Evolutionary conservation across 2,888 invertebrate genomes (phyloP).

Genomic region (Apotomis turbidana): DNA sequence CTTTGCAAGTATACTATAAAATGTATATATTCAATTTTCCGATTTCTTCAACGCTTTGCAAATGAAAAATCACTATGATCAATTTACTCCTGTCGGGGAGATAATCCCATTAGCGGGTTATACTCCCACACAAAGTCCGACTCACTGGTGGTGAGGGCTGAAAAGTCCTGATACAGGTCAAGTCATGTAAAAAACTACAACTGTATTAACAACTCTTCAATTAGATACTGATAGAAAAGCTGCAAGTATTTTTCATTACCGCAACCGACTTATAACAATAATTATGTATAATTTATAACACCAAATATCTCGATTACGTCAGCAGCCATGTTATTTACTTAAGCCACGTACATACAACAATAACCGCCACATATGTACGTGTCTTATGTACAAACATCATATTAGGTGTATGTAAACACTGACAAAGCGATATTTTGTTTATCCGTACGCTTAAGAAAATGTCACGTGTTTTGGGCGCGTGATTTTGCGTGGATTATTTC

Average conservation of each 20-base stretch:
- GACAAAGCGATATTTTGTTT: conserved; percentile 28
- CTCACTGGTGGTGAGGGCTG: too few species aligned
- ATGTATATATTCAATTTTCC: too few species aligned
- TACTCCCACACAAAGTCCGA: too few species aligned
- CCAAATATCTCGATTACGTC: conserved; percentile 10
- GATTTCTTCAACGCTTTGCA: too few species aligned
- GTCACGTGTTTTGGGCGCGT: conserved; percentile 14
- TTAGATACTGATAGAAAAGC: not conserved
- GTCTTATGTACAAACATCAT: conserved; percentile 20
- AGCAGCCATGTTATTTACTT: conserved; percentile 11
- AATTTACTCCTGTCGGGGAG: too few species aligned
- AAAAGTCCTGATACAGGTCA: too few species aligned
- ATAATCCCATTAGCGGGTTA: too few species aligned
- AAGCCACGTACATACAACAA: conserved; percentile 24
- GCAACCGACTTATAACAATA: not conserved
- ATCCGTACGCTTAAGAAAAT: not conserved
- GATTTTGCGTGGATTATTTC: conserved; percentile 7
- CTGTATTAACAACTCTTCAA: not conserved
- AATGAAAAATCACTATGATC: too few species aligned
- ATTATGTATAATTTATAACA: not conserved
- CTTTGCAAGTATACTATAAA: too few species aligned
- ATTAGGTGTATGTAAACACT: conserved; percentile 27
- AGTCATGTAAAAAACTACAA: too few species aligned
- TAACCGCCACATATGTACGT: conserved; percentile 5
- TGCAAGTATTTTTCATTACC: not conserved